Conservation (phyloP, 2,797 vertebrate species). For the Gadopsis bispinosus region DNA sequence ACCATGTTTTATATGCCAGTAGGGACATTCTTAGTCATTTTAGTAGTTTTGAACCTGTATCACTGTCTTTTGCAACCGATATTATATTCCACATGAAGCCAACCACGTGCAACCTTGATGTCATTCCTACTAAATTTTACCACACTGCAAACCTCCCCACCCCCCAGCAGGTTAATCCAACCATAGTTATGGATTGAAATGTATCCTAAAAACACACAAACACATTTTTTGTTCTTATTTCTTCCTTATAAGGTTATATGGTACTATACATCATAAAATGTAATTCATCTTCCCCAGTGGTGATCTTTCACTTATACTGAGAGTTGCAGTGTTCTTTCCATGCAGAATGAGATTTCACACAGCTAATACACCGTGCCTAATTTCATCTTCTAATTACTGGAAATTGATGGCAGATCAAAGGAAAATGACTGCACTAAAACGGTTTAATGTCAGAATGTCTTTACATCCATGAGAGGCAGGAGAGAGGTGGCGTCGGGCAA, state of each 20-base stretch:
- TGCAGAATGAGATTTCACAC: background rate
- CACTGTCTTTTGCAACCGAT: no score
- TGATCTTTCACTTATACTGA: background rate
- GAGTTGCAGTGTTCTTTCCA: background rate
- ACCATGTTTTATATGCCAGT: no score
- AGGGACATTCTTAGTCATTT: no score
- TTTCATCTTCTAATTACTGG: background rate
- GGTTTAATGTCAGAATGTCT: constrained; percentile 8
- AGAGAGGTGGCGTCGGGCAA: no score
- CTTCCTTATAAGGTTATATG: background rate
- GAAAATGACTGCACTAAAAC: background rate
- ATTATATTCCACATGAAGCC: no score
- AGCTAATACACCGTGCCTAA: background rate
- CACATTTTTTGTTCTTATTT: background rate
- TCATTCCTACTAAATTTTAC: background rate
- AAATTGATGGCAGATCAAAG: constrained; percentile 18
- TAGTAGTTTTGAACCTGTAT: no score
- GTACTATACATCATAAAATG: background rate
- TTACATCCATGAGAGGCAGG: background rate
- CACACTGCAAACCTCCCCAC: no score
- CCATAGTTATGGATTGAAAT: background rate
- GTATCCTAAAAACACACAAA: background rate
- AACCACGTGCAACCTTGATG: no score
- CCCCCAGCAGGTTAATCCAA: no score
- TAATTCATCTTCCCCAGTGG: background rate